These are phyloP conservation scores for Pardosa pseudoannulata DNA, from an alignment of 2,888 invertebrate genomes.

Conservation along the genomic window DNA sequence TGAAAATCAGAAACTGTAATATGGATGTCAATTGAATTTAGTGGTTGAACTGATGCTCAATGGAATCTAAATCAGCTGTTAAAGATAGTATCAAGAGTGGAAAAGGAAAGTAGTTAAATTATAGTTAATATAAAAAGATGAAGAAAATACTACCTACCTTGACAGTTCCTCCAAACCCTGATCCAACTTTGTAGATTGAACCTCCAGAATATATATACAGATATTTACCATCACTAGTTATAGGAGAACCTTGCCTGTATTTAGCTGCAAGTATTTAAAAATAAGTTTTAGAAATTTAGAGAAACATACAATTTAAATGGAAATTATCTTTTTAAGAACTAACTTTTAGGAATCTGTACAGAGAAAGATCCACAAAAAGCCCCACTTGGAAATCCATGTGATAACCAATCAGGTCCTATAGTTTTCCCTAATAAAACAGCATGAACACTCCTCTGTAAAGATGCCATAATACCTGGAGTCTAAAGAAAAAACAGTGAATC, in stretches of 20 bases:
- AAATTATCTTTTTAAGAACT: conserved; percentile 22
- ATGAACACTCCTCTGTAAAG: conserved; percentile 91
- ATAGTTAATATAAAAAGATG: too few species aligned
- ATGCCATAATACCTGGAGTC: conserved; percentile 87
- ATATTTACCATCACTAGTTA: conserved; percentile 93
- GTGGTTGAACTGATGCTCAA: too few species aligned
- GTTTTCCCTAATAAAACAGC: conserved; percentile 90
- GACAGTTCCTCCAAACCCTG: conserved; percentile 94
- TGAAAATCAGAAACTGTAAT: too few species aligned
- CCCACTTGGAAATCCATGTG: conserved; percentile 89
- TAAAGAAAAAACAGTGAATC: conserved; percentile 17
- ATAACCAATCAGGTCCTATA: conserved; percentile 90
- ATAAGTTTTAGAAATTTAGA: too few species aligned
- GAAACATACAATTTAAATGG: conserved; percentile 16
- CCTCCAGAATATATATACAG: conserved; percentile 88
- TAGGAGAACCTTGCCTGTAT: conserved; percentile 75
- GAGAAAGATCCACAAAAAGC: conserved; percentile 78
- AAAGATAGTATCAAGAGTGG: too few species aligned
- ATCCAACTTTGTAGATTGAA: conserved; percentile 94
- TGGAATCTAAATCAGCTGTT: too few species aligned
- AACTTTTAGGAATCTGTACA: conserved; percentile 73
- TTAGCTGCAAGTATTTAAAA: conserved; percentile 32
- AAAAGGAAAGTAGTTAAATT: too few species aligned
- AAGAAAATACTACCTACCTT: too few species aligned
- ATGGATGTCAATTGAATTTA: too few species aligned